A percentile compares a stretch with the other conserved stretches of the same genome.
These are phyloP conservation scores for Synanthedon myopaeformis DNA, from an alignment of 2,888 invertebrate genomes.

Conservation along the genomic window DNA sequence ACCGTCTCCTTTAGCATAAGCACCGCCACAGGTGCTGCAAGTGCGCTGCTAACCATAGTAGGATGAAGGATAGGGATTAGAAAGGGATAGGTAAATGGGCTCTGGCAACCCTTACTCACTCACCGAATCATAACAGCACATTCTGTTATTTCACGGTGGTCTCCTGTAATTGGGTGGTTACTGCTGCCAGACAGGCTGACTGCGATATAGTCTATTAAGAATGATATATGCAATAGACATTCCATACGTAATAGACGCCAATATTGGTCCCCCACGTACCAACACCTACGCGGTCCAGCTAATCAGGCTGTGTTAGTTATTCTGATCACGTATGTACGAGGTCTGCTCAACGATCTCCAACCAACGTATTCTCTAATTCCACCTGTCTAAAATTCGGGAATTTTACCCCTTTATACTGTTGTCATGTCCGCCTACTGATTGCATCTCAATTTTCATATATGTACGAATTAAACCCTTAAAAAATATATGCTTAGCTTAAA, in stretches of 20 bases:
- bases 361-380: background rate
- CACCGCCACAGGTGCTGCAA: background rate
- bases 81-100: no score
- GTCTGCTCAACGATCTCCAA: conserved; percentile 7
- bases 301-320: conserved; percentile 35
- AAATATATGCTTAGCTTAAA: no score
- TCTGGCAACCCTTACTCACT: no score
- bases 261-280: conserved; percentile 4
- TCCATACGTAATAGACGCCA: background rate
- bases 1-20: background rate
- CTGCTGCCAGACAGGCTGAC: no score
- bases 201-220: no score
- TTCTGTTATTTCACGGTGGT: no score
- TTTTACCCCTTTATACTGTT: background rate
- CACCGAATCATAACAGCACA: no score
- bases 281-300: conserved; percentile 23
- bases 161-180: no score
- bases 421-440: conserved; percentile 2
- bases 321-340: conserved; percentile 24
- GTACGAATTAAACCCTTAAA: no score
- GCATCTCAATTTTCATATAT: no score
- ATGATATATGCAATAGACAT: background rate
- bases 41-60: no score
- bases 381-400: background rate
- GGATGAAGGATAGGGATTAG: no score